Percentiles rank a stretch among this genome's conserved stretches.
Conservation (phyloP, 2,888 invertebrate genomes). For the Leptothorax acervorum region DNA sequence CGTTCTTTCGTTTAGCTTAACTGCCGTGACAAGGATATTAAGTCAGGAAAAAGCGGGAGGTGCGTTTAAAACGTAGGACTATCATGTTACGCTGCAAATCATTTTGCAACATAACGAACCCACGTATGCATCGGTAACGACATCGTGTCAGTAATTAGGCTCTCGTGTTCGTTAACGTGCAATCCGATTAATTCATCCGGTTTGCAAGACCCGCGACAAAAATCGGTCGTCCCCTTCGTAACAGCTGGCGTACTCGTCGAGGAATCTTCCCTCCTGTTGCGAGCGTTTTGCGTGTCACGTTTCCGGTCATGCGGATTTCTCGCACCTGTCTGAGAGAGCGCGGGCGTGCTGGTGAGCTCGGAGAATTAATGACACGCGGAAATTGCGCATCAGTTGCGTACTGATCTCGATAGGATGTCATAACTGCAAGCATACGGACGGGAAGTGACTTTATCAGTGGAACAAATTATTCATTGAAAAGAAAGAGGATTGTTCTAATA, state of each 20-base stretch:
- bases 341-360: conserved; percentile 6
- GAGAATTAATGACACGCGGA: conserved; percentile 28
- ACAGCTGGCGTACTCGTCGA: conserved; percentile 64
- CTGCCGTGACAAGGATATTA: not conserved
- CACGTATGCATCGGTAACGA: conserved; percentile 16
- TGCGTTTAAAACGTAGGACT: not conserved
- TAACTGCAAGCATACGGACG: not conserved
- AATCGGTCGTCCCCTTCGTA: conserved; percentile 55
- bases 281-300: conserved; percentile 67
- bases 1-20: not conserved
- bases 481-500: no score
- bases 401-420: not conserved
- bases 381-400: conserved; percentile 21
- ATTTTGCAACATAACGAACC: not conserved
- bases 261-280: conserved; percentile 62
- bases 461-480: no score
- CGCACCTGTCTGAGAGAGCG: conserved; percentile 62
- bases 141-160: conserved; percentile 38
- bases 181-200: conserved; percentile 60
- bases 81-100: conserved; percentile 25
- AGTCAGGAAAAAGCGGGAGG: not conserved
- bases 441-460: not conserved
- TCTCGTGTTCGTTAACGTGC: conserved; percentile 38
- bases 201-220: conserved; percentile 44
- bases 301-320: conserved; percentile 70